These are phyloP conservation scores for Cololabis saira DNA, from an alignment of 2,113 vertebrate genomes.

Conservation along the genomic window DNA sequence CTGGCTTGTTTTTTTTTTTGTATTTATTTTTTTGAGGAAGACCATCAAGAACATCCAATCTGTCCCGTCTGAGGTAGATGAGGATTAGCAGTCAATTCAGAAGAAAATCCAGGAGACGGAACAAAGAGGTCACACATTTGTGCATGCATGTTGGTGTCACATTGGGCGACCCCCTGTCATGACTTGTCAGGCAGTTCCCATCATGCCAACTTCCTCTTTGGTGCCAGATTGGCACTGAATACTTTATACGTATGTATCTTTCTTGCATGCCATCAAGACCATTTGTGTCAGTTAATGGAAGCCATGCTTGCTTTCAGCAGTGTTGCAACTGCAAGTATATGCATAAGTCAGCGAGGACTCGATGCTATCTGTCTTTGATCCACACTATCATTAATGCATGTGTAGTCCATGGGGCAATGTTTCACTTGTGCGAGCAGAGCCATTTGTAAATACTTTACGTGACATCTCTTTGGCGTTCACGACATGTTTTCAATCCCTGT, in stretches of 20 bases:
- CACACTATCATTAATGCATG: slow-evolving; percentile 8
- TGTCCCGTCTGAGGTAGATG: slow-evolving; percentile 10
- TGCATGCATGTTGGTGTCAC: slow-evolving; percentile 12
- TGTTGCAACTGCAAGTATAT: neutral
- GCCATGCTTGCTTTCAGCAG: neutral
- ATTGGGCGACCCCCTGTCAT: slow-evolving; percentile 25
- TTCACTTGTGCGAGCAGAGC: slow-evolving; percentile 26
- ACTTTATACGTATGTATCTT: slow-evolving; percentile 9
- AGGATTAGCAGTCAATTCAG: slow-evolving; percentile 39
- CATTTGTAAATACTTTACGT: slow-evolving; percentile 30
- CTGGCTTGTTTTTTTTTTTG: too few species aligned
- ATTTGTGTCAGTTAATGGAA: neutral
- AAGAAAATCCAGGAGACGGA: slow-evolving; percentile 31
- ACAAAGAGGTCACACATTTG: slow-evolving; percentile 44
- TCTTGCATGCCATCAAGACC: neutral
- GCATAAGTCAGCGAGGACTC: slow-evolving; percentile 7
- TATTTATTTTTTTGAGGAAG: slow-evolving; percentile 23
- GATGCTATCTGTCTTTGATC: neutral
- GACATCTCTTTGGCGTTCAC: slow-evolving; percentile 16
- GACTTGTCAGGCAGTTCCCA: slow-evolving; percentile 44
- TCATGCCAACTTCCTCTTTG: slow-evolving; percentile 29
- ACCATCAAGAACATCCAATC: slow-evolving; percentile 11
- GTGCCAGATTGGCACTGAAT: slow-evolving; percentile 21
- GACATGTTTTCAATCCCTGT: slow-evolving; percentile 2
- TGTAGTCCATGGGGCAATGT: slow-evolving; percentile 1